phyloP scores from a whole-genome alignment of 2,113 vertebrate species.

The Coptodon rendalli region DNA sequence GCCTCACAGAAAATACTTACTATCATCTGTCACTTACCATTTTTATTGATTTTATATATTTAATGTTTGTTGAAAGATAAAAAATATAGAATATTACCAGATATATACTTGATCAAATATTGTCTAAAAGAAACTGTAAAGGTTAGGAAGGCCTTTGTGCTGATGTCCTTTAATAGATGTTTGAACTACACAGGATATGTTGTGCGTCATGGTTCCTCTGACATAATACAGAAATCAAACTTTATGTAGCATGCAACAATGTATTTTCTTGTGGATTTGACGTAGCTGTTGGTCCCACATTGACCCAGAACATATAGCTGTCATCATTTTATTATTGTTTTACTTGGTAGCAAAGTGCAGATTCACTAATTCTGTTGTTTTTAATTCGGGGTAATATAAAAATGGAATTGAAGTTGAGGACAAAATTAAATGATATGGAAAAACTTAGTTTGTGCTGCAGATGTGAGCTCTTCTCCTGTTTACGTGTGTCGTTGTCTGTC shows the following conservation, averaged over 20 bases:
- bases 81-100: not conserved
- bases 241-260: not conserved
- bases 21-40: not conserved
- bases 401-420: not conserved
- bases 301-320: not conserved
- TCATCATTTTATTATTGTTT: not conserved
- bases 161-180: not conserved
- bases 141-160: not conserved
- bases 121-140: not conserved
- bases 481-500: not conserved
- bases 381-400: not conserved
- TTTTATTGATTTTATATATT: not conserved
- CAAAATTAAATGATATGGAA: not conserved
- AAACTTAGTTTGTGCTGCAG: not conserved
- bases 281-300: not conserved
- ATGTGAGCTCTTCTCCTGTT: not conserved
- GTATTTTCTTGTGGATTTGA: not conserved
- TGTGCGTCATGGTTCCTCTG: not conserved
- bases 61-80: not conserved
- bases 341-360: not conserved
- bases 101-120: not conserved
- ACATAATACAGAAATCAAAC: not conserved
- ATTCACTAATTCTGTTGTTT: not conserved
- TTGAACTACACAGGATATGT: not conserved
- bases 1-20: not conserved